phyloP scores from a whole-genome alignment of 2,888 invertebrate genomes.

The Hoplodrina ambigua region DNA sequence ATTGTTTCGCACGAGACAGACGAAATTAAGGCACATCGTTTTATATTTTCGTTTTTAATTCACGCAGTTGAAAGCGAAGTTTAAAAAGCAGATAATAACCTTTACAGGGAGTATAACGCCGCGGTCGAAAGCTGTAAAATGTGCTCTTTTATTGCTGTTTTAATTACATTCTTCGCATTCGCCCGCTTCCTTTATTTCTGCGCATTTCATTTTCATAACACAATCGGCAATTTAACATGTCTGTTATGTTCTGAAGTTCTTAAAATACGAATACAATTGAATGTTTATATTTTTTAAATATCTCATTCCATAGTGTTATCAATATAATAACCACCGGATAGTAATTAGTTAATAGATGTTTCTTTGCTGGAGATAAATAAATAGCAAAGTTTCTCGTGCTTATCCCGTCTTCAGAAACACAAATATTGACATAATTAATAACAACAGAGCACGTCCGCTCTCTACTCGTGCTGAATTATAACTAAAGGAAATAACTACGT shows the following conservation, averaged over 20 bases:
- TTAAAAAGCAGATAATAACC: conserved; percentile 87
- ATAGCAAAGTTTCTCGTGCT: conserved; percentile 78
- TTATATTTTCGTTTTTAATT: conserved; percentile 86
- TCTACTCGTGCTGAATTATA: conserved; percentile 77
- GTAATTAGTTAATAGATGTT: conserved; percentile 76
- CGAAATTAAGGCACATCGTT: conserved; percentile 82
- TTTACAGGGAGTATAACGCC: conserved; percentile 78
- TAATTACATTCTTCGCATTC: conserved; percentile 86
- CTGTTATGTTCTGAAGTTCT: conserved; percentile 24
- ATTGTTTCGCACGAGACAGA: conserved; percentile 82
- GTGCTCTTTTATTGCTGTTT: conserved; percentile 84
- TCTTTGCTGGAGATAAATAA: conserved; percentile 76
- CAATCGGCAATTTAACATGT: conserved; percentile 66
- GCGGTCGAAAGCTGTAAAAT: conserved; percentile 82
- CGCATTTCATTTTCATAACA: conserved; percentile 73
- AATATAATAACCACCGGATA: conserved; percentile 56
- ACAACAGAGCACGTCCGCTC: conserved; percentile 79
- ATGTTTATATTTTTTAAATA: conserved; percentile 1
- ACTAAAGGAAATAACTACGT: conserved; percentile 69
- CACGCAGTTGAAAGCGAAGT: conserved; percentile 81
- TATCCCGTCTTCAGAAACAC: conserved; percentile 80
- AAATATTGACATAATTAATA: conserved; percentile 87
- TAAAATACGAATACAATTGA: conserved; percentile 7
- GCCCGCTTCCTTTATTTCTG: conserved; percentile 73
- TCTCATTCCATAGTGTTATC: neutral